phyloP scores from a whole-genome alignment of 1,140 invertebrate species.

The Mylabris phalerata region DNA sequence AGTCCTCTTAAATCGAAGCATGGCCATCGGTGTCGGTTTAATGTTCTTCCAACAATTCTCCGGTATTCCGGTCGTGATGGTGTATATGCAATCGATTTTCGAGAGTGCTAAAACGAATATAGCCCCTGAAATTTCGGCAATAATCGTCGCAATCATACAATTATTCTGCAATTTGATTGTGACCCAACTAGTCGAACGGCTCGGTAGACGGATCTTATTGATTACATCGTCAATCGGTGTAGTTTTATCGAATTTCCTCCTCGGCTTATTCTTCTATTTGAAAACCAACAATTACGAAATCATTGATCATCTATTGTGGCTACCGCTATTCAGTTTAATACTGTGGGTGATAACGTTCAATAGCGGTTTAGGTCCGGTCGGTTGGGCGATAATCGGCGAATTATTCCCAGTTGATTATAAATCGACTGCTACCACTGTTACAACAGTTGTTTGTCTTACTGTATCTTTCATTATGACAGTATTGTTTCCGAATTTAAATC shows the following conservation, averaged over 20 bases:
- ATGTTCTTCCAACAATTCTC: slow-evolving; percentile 7
- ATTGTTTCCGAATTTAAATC: slow-evolving; percentile 54
- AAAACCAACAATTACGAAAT: slow-evolving; percentile 36
- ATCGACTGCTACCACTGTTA: slow-evolving; percentile 61
- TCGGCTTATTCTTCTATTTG: slow-evolving; percentile 58
- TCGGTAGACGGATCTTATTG: slow-evolving; percentile 63
- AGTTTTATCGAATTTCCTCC: slow-evolving; percentile 54
- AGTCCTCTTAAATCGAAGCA: not conserved
- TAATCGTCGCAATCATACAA: slow-evolving; percentile 68
- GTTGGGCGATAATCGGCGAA: slow-evolving; percentile 75
- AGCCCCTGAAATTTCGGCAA: slow-evolving; percentile 50
- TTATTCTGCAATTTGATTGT: slow-evolving; percentile 57
- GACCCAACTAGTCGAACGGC: slow-evolving; percentile 55
- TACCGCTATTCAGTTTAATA: slow-evolving; percentile 64
- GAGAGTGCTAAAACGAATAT: slow-evolving; percentile 33
- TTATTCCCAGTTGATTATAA: slow-evolving; percentile 69
- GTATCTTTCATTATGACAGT: slow-evolving; percentile 70
- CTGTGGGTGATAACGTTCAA: slow-evolving; percentile 70
- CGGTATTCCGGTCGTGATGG: not conserved
- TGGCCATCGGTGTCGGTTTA: not conserved
- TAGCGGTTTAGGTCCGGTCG: slow-evolving; percentile 70
- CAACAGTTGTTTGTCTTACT: slow-evolving; percentile 67
- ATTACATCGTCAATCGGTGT: slow-evolving; percentile 57
- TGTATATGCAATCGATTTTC: slow-evolving; percentile 12
- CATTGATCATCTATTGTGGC: slow-evolving; percentile 14